phyloP scores from a whole-genome alignment of 2,797 vertebrate genomes.

The Glossophaga mutica region DNA sequence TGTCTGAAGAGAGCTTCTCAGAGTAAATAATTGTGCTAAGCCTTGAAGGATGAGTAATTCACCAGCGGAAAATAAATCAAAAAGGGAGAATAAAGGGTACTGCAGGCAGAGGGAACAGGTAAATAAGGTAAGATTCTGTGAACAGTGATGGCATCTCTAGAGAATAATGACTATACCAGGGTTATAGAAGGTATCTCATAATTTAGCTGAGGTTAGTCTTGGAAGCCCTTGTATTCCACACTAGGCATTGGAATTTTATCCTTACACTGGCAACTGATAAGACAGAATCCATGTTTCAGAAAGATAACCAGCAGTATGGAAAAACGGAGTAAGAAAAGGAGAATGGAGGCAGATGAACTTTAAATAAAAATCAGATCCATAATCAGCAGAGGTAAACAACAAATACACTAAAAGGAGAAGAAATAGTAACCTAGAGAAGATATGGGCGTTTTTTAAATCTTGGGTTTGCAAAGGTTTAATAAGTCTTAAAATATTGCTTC shows the following conservation, averaged over 20 bases:
- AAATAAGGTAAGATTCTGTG: neutral
- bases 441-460: neutral
- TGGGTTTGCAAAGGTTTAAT: neutral
- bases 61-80: neutral
- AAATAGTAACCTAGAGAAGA: neutral
- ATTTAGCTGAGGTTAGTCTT: neutral
- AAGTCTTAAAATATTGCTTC: neutral
- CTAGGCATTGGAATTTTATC: neutral
- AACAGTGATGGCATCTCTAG: neutral
- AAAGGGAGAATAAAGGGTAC: neutral
- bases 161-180: neutral
- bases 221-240: neutral
- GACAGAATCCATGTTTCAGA: neutral
- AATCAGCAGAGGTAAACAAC: neutral
- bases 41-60: neutral
- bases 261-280: neutral
- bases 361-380: constrained; percentile 32
- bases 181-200: neutral
- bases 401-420: neutral
- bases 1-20: neutral
- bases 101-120: neutral
- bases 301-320: neutral
- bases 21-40: neutral
- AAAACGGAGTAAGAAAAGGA: neutral
- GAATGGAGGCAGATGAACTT: neutral